A percentile compares a stretch with the other conserved stretches of the same genome.
Conservation (phyloP, 2,797 vertebrate genomes). For the Chaetodon trifasciatus region DNA sequence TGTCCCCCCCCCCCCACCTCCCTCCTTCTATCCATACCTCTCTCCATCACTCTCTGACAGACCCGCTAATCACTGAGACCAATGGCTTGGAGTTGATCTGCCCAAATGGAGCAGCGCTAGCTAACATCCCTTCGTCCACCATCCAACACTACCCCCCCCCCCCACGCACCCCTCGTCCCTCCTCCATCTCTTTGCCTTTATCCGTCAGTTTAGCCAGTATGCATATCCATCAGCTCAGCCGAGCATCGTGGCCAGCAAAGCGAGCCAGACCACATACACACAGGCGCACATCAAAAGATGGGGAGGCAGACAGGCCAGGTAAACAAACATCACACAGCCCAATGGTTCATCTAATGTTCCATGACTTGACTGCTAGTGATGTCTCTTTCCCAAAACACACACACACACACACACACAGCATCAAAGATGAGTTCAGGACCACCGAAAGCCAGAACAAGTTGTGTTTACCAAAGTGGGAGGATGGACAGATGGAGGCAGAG, state of each 20-base stretch:
- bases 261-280: slow-evolving; percentile 66
- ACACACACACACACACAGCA: slow-evolving; percentile 21
- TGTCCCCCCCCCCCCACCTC: slow-evolving; percentile 12
- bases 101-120: slow-evolving; percentile 79
- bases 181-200: slow-evolving; percentile 68
- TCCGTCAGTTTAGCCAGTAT: slow-evolving; percentile 80
- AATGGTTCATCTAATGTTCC: slow-evolving; percentile 83
- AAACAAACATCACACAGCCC: slow-evolving; percentile 87
- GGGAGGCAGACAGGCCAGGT: slow-evolving; percentile 79
- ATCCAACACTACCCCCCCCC: slow-evolving; percentile 41
- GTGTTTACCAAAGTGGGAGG: slow-evolving; percentile 70
- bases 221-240: slow-evolving; percentile 83
- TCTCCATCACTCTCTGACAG: slow-evolving; percentile 77
- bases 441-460: slow-evolving; percentile 62
- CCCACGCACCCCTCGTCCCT: slow-evolving; percentile 23
- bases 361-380: slow-evolving; percentile 74
- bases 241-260: slow-evolving; percentile 77
- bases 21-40: slow-evolving; percentile 40
- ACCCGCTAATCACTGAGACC: slow-evolving; percentile 82
- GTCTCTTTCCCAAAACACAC: slow-evolving; percentile 61
- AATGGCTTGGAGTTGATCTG: slow-evolving; percentile 82
- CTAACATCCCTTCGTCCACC: slow-evolving; percentile 64
- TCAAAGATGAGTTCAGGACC: slow-evolving; percentile 39
- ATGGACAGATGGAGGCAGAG: slow-evolving; percentile 49
- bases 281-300: slow-evolving; percentile 49